Evolutionary conservation across 2,113 vertebrate genomes (phyloP), one percentile per base, ranked within the genome.

Genomic region (Zapornia atra): DNA sequence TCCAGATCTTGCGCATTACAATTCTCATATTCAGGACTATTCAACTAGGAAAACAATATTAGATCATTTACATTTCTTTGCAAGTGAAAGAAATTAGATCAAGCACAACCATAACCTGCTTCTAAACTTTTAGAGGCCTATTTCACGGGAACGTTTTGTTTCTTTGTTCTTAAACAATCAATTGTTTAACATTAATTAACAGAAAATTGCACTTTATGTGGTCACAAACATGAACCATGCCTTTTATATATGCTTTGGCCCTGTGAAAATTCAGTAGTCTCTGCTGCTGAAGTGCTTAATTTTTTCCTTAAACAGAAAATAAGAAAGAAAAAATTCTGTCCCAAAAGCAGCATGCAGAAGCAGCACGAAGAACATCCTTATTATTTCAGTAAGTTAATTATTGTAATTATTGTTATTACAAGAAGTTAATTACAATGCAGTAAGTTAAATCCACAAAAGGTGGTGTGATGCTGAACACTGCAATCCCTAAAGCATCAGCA

Each of bases 381-480:
- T 95, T 94, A 89, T 89, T 91, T 96, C 66, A 92, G 81, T n/a
- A n/a, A 94, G 89, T 69, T 91, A 96, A 97, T 96, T 92, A 89
- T 89, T 69, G 44, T 86, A 96, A 96, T 96, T 87, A 89, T 96
- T 96, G 95, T 89, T 96, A 96, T 91, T 95, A 94, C 86, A 84
- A 94, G 69, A 66, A 85, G 78, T 73, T 93, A 92, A 94, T 92
- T 89, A 79, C 86, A 82, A 66, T 6, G 78, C 83, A 94, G 59
- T 68, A 65, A 89, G 73, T 82, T 57, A 70, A 91, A 92, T 59
- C 66, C 91, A 84, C 87, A 57, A 24, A 22, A 83, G 91, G 84
- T 28, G 15, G 81, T 69, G 84, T 38, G 66, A 51, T 69, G 87
- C 54, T 15, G 44, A 65, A 42, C 48, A 18, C 90, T 29, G 29